phyloP scores from a whole-genome alignment of 2,113 vertebrate species.

The Myotis davidii region DNA sequence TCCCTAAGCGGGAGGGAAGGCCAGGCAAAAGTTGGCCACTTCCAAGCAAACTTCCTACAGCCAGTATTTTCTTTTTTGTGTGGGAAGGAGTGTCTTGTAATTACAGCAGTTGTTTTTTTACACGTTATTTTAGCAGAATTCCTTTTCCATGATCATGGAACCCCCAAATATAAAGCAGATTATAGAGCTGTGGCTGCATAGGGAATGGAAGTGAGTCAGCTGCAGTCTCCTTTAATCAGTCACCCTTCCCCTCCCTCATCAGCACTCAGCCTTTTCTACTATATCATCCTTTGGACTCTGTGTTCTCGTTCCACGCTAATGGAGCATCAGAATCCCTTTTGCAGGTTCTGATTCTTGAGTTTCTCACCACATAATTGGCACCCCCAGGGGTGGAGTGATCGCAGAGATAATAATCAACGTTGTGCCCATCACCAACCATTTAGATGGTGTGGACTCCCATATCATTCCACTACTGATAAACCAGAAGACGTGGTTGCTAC shows the following conservation, averaged over 20 bases:
- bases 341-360: neutral
- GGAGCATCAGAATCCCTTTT: neutral
- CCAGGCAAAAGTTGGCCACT: neutral
- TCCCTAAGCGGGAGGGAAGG: neutral
- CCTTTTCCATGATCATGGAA: neutral
- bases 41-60: neutral
- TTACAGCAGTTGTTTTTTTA: neutral
- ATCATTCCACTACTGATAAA: neutral
- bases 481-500: neutral
- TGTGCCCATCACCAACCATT: neutral
- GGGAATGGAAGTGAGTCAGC: neutral
- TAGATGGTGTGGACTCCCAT: neutral
- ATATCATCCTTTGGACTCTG: neutral
- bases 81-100: neutral
- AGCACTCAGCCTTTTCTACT: neutral
- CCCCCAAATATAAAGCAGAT: neutral
- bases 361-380: neutral
- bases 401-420: neutral
- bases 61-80: neutral
- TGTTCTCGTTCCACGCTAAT: neutral
- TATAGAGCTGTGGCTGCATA: neutral
- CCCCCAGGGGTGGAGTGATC: neutral
- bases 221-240: accelerated
- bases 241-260: neutral
- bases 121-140: neutral